Evolutionary conservation across 2,888 invertebrate species (phyloP).

Genomic region (Cheilosia grossa): DNA sequence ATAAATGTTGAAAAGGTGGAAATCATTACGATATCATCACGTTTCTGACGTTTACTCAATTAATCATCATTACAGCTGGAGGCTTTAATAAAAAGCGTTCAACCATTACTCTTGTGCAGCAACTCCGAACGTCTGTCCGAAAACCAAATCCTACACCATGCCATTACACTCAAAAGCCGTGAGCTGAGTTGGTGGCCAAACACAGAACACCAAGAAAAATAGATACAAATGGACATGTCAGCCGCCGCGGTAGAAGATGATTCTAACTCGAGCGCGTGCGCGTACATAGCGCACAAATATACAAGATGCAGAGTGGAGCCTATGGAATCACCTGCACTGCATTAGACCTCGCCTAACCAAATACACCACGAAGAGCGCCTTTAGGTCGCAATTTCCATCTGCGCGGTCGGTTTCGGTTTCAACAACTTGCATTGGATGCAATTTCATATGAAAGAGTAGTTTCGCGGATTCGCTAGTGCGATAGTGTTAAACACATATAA

Average conservation of each 20-base stretch:
- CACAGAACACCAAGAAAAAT: slow-evolving; percentile 31
- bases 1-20: slow-evolving; percentile 24
- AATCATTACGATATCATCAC: slow-evolving; percentile 83
- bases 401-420: slow-evolving; percentile 63
- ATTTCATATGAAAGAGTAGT: slow-evolving; percentile 10
- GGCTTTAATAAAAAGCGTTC: slow-evolving; percentile 46
- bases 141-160: slow-evolving; percentile 41
- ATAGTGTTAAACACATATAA: slow-evolving; percentile 8
- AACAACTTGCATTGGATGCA: slow-evolving; percentile 42
- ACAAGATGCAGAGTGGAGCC: background rate
- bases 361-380: slow-evolving; percentile 50
- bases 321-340: slow-evolving; percentile 43
- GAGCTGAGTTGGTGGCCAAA: slow-evolving; percentile 49
- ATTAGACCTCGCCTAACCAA: slow-evolving; percentile 42
- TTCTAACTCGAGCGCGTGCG: slow-evolving; percentile 52
- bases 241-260: slow-evolving; percentile 27
- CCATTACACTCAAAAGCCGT: background rate
- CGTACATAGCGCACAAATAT: slow-evolving; percentile 44
- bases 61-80: slow-evolving; percentile 81
- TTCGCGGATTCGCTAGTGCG: slow-evolving; percentile 1
- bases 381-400: slow-evolving; percentile 38
- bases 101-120: slow-evolving; percentile 56
- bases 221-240: slow-evolving; percentile 72
- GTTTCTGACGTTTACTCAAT: slow-evolving; percentile 82
- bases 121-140: slow-evolving; percentile 35